Evolutionary conservation across 35 echinoderm and acorn worm genomes (phyloP), one percentile per base, ranked within the genome.

Genomic region (Holothuria glaberrima): DNA sequence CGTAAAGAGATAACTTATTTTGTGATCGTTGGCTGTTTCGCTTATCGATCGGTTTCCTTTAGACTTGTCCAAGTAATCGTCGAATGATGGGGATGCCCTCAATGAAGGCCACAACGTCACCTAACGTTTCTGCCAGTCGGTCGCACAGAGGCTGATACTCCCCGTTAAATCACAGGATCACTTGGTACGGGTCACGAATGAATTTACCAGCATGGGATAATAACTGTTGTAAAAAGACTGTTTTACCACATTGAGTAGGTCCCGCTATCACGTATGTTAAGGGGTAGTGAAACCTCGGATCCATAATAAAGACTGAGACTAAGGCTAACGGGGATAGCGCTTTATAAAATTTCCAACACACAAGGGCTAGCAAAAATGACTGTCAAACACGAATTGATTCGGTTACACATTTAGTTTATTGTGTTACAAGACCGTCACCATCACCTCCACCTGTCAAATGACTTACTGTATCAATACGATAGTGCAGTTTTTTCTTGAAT

Each of bases 171-270:
- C 58, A 63, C 30, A 86, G 3, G 22, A 86, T 86, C 3, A 12
- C 4, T n/a, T 93, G 60, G 0, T 88, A 88, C 30, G 91, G 73
- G 10, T 82, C 41, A n/a, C 28, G 12, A 30, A 90, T 87, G 6
- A 93, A 32, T 59, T 63, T 81, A 4, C 69, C 17, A 12, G 89
- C 75, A 27, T 90, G 74, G 85, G 41, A 61, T 27, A 97, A 69
- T 54, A 97, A 71, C 64, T 59, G 70, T 5, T 71, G 66, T 0
- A 93, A 52, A 72, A 91, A 95, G 12, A 86, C 58, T 12, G 93
- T 88, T 75, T 95, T 95, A 3, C 89, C 93, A 36, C 83, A 48
- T 48, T 79, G 80, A 3, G 75, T 82, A 19, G 89, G 89, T 88
- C 93, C 83, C 0, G 75, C 90, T 21, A 92, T 80, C 6, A 69